Base-by-base conservation (phyloP, 2,888 invertebrate species). In the Rhingia campestris region DNA sequence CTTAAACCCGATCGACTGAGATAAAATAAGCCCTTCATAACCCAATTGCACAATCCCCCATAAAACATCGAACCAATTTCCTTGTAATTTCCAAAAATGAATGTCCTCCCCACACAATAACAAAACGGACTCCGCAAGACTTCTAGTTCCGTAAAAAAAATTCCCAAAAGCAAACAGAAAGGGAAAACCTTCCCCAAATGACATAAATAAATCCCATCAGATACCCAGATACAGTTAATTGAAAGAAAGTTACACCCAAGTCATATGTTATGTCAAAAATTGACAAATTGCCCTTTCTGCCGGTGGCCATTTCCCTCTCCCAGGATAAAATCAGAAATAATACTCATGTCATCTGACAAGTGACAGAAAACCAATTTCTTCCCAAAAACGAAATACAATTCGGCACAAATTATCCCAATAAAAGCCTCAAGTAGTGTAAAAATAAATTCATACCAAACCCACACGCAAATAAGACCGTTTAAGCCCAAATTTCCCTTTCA, bases 401-500 rank as follows among this genome's bases (percentile, higher is more conserved):
- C n/a, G 35, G 39, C 72, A 43, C 73, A 82, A 77, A 77, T 73
- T 74, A 64, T 74, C 73, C 69, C 63, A 59, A 49, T 70, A 56
- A 66, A 70, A 64, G 56, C 58, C 69, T 7, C 61, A 33, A 41
- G 9, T 45, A 39, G 47, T 64, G 58, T 63, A 39, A 73, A 75
- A 54, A 56, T 66, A 84, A 79, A 69, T 70, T 66, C 14, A 49
- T 12, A 4, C 32, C 30, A 30, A 22, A 61, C 39, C 14, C 59
- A 53, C 70, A 58, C 45, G 58, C 14, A 64, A 51, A 63, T 51
- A 49, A 32, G 63, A 64, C 35, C 77, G 30, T 82, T 77, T 73
- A 82, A 59, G 67, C 35, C 73, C 51, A 72, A 82, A 80, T 84
- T 84, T 84, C 84, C 84, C 84, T 84, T 84, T 84, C 84, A 84